Percentiles rank a stretch among this genome's conserved stretches.
phyloP scores from a whole-genome alignment of 1,140 invertebrate genomes.

The Cryptotermes secundus region DNA sequence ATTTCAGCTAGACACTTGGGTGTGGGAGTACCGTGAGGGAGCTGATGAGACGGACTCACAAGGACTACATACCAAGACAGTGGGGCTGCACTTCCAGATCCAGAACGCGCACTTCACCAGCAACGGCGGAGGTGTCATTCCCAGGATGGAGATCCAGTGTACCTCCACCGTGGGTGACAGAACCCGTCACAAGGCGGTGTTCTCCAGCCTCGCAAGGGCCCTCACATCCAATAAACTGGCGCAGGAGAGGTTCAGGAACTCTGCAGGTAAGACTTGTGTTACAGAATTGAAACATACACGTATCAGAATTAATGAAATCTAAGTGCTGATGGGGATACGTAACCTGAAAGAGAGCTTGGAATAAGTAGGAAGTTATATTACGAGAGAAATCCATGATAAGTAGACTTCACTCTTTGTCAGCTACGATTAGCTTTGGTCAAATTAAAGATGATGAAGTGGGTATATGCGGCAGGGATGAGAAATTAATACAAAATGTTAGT shows the following conservation, averaged over 20 bases:
- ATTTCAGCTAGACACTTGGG: neutral
- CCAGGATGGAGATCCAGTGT: neutral
- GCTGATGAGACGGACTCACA: neutral
- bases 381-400: no score
- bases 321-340: no score
- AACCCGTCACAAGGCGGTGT: neutral
- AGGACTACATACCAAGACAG: neutral
- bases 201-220: neutral
- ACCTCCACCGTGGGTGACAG: neutral
- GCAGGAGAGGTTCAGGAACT: neutral
- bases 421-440: no score
- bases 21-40: neutral
- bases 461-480: no score
- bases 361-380: no score
- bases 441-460: no score
- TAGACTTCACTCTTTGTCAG: no score
- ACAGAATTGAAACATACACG: no score
- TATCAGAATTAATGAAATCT: no score
- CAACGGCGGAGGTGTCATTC: neutral
- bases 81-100: neutral
- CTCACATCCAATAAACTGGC: neutral
- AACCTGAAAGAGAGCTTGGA: no score
- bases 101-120: neutral
- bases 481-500: no score
- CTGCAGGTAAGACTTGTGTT: neutral